These are phyloP conservation scores for Charadrius vociferus DNA, from an alignment of 2,113 vertebrate genomes.

Conservation along the genomic window DNA sequence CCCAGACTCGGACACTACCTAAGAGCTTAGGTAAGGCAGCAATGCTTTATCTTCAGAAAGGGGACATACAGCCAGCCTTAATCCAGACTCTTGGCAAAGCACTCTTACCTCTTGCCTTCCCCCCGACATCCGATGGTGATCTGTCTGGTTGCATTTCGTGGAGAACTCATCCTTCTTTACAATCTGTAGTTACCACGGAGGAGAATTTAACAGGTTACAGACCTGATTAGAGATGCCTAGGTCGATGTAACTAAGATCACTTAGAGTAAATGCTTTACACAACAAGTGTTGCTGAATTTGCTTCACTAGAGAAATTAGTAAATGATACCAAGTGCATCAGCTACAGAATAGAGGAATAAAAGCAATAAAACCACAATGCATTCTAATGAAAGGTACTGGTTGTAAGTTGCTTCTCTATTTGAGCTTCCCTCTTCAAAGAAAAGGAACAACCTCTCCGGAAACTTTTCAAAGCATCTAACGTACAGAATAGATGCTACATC, in stretches of 20 bases:
- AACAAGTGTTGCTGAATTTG: background rate
- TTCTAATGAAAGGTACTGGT: background rate
- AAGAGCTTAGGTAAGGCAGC: background rate
- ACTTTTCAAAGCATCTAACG: background rate
- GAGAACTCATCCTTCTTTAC: constrained; percentile 97
- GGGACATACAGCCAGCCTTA: background rate
- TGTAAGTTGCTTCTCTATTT: background rate
- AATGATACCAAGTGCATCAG: rapidly evolving
- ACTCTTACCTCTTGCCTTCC: constrained; percentile 92
- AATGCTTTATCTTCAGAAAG: background rate
- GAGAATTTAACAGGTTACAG: background rate
- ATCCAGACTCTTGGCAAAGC: background rate
- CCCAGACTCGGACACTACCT: background rate
- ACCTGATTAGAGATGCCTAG: background rate
- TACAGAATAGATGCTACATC: background rate
- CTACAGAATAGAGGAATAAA: background rate
- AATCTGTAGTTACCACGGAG: constrained; percentile 73
- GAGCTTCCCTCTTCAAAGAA: background rate
- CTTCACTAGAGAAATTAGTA: background rate
- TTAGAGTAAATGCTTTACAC: background rate
- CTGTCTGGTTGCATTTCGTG: constrained; percentile 97
- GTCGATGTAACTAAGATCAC: background rate
- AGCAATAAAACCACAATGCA: background rate
- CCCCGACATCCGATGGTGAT: constrained; percentile 96
- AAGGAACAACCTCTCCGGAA: background rate